These are phyloP conservation scores for Nesospiza acunhae DNA, from an alignment of 2,113 vertebrate genomes.

Conservation along the genomic window DNA sequence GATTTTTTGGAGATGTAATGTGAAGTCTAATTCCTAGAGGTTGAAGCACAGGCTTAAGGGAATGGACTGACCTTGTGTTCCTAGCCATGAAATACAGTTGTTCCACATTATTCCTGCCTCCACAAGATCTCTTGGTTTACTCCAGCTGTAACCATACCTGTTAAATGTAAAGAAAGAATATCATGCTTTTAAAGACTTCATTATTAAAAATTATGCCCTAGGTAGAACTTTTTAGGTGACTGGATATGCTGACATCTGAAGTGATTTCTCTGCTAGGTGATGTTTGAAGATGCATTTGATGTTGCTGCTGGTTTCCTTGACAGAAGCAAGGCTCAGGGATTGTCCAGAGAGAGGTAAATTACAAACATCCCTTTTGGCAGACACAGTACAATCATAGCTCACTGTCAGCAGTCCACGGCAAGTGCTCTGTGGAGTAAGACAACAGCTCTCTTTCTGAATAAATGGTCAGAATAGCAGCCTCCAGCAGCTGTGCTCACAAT, in stretches of 20 bases:
- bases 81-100: not conserved
- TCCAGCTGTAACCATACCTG: not conserved
- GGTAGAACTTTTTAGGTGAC: not conserved
- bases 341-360: constrained; percentile 68
- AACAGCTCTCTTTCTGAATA: not conserved
- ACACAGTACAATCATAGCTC: not conserved
- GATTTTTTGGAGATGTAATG: not conserved
- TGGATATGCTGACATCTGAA: constrained; percentile 8
- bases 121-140: not conserved
- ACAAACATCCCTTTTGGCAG: not conserved
- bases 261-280: constrained; percentile 72
- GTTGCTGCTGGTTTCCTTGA: constrained; percentile 73
- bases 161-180: not conserved
- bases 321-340: constrained; percentile 35
- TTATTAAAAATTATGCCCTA: not conserved
- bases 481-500: not conserved
- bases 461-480: not conserved
- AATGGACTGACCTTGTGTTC: not conserved
- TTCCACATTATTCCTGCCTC: not conserved
- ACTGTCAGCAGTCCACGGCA: not conserved
- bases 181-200: not conserved
- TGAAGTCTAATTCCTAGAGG: not conserved
- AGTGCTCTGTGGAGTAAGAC: not conserved
- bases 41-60: not conserved
- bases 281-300: constrained; percentile 82